Conservation (phyloP, 2,113 vertebrate genomes). For the Hucho hucho region DNA sequence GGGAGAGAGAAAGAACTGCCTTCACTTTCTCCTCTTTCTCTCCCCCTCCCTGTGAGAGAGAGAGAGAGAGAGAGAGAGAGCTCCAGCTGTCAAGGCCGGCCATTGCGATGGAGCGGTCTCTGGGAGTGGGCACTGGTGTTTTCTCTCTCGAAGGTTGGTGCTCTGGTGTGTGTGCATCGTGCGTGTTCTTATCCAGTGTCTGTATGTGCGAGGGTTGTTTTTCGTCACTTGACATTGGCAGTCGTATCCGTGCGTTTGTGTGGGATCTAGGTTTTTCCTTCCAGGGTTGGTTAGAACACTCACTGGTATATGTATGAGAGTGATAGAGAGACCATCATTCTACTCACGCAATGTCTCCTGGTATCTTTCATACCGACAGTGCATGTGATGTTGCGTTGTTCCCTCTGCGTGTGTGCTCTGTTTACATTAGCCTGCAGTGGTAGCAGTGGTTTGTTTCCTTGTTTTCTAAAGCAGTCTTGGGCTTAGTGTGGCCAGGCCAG, state of each 20-base stretch:
- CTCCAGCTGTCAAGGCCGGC: conserved; percentile 31
- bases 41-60: conserved; percentile 15
- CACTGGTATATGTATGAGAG: not conserved
- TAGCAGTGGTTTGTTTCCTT: not conserved
- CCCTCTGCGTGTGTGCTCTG: not conserved
- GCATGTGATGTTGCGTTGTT: not conserved
- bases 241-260: not conserved
- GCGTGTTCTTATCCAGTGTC: not conserved
- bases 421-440: not conserved
- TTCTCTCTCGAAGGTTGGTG: conserved; percentile 6
- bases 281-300: not conserved
- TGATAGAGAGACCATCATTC: conserved; percentile 22
- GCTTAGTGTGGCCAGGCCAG: conserved; percentile 1
- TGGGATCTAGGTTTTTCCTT: not conserved
- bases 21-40: conserved; percentile 7
- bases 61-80: conserved; percentile 9
- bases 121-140: conserved; percentile 18
- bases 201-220: not conserved
- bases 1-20: conserved; percentile 31
- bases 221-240: too few relatives aligned
- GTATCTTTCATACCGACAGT: not conserved
- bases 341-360: too few relatives aligned
- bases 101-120: conserved; percentile 31
- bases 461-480: not conserved
- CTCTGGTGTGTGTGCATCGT: not conserved